Evolutionary conservation across 2,888 invertebrate species (phyloP).

Genomic region (Agrotis exclamationis): DNA sequence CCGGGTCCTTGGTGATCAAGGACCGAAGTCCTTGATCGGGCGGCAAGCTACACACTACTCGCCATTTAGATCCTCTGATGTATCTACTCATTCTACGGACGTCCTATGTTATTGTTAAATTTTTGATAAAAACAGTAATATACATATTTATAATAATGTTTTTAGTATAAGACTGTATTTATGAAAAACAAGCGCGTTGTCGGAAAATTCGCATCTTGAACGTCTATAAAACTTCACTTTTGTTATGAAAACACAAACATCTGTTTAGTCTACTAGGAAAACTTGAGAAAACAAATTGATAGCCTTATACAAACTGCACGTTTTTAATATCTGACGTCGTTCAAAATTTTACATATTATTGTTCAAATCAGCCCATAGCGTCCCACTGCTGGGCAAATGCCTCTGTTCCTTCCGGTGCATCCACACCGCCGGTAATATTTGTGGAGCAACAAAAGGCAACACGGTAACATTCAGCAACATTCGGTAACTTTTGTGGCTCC

Average conservation of each 20-base stretch:
- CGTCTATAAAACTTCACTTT: conserved; percentile 35
- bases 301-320: background rate
- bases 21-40: too few species aligned
- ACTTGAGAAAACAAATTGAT: conserved; percentile 12
- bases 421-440: too few species aligned
- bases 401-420: too few species aligned
- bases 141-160: background rate
- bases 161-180: background rate
- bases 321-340: background rate
- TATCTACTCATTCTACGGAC: background rate
- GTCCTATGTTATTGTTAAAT: background rate
- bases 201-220: conserved; percentile 11
- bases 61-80: too few species aligned
- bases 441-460: too few species aligned
- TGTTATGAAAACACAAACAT: conserved; percentile 39
- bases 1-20: too few species aligned
- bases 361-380: too few species aligned
- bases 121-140: background rate
- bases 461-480: too few species aligned
- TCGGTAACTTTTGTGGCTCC: too few species aligned
- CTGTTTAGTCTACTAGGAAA: conserved; percentile 49
- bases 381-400: too few species aligned
- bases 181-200: background rate
- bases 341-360: background rate
- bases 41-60: too few species aligned